A percentile compares a stretch with the other conserved stretches of the same genome.
These are phyloP conservation scores for Gadopsis marmoratus DNA, from an alignment of 2,797 vertebrate genomes.

Conservation along the genomic window DNA sequence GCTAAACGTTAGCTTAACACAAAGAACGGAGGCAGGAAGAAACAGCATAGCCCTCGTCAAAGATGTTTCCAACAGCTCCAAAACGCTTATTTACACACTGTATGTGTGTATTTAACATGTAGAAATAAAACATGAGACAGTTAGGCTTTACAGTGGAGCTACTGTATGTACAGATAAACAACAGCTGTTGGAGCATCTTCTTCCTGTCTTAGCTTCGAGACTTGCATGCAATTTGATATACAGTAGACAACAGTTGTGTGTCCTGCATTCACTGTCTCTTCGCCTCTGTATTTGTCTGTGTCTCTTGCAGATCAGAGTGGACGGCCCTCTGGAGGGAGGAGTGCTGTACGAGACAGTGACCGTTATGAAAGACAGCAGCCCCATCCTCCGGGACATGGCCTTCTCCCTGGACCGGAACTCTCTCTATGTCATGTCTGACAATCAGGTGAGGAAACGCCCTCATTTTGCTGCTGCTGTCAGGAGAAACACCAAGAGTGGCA, in stretches of 20 bases:
- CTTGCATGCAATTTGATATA: background rate
- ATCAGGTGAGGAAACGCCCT: constrained; percentile 89
- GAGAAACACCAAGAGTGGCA: constrained; percentile 17
- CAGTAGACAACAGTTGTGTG: constrained; percentile 7
- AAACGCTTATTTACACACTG: background rate
- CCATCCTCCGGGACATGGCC: constrained; percentile 95
- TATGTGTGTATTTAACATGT: background rate
- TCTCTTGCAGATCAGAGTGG: constrained; percentile 90
- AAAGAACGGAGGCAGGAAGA: background rate
- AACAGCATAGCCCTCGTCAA: background rate
- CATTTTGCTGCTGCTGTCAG: constrained; percentile 48
- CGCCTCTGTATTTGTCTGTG: constrained; percentile 39
- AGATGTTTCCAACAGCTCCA: constrained; percentile 2
- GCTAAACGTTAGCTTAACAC: constrained; percentile 7
- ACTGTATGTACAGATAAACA: background rate
- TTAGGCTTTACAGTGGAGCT: background rate
- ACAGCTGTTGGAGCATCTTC: background rate
- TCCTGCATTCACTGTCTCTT: constrained; percentile 38
- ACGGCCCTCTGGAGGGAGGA: constrained; percentile 90
- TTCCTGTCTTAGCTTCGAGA: too few relatives aligned
- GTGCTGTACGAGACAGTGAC: constrained; percentile 94
- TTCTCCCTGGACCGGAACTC: constrained; percentile 93
- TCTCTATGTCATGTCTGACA: constrained; percentile 97
- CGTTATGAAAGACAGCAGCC: constrained; percentile 92
- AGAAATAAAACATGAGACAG: background rate